A percentile compares a stretch with the other conserved stretches of the same genome.
Conservation (phyloP, 1,140 invertebrate genomes). For the Pteromalus puparum region DNA sequence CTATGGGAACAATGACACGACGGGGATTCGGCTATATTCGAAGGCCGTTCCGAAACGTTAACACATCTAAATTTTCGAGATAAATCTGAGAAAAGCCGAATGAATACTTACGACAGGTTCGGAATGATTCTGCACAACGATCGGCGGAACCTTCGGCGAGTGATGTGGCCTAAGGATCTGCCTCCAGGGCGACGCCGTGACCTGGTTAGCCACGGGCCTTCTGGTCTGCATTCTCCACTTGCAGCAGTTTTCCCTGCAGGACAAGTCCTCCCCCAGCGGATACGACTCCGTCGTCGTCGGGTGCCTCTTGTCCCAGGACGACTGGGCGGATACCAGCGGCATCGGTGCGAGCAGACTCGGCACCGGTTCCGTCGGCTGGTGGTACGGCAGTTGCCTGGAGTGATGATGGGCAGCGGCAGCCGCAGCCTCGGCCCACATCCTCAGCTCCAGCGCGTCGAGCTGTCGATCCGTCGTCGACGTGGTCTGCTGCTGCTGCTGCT, state of each 20-base stretch:
- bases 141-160: slow-evolving; percentile 61
- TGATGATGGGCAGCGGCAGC: not conserved
- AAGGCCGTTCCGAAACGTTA: too few species aligned
- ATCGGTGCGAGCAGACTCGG: not conserved
- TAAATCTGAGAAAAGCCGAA: too few species aligned
- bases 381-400: not conserved
- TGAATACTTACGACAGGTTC: slow-evolving; percentile 46
- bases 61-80: too few species aligned
- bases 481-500: not conserved
- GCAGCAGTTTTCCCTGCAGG: slow-evolving; percentile 62
- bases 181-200: slow-evolving; percentile 69
- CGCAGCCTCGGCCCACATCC: slow-evolving; percentile 8
- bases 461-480: not conserved
- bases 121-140: slow-evolving; percentile 49
- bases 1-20: not conserved
- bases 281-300: not conserved
- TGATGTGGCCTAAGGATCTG: slow-evolving; percentile 66
- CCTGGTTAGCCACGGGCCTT: slow-evolving; percentile 67
- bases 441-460: slow-evolving; percentile 7
- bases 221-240: slow-evolving; percentile 55
- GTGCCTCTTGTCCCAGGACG: not conserved
- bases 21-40: too few species aligned
- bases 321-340: not conserved
- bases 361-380: not conserved
- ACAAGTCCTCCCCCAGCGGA: slow-evolving; percentile 46